Conservation (phyloP, 2,888 invertebrate species). For the Andrena camellia region DNA sequence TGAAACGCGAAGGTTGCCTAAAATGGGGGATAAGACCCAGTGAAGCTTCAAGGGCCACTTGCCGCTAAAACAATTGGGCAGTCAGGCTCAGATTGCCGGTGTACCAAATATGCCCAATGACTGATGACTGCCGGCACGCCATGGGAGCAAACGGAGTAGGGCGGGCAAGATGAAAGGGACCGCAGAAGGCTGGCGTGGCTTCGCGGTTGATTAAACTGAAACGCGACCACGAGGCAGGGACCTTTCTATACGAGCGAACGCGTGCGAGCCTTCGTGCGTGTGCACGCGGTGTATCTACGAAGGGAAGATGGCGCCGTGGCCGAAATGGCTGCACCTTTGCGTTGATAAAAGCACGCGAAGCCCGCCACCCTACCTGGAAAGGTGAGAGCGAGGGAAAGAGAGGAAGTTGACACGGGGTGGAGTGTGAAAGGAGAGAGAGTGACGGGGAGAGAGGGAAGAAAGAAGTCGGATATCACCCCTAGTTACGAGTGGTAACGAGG, state of each 20-base stretch:
- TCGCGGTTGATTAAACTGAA: constrained; percentile 74
- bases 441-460: constrained; percentile 37
- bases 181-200: constrained; percentile 71
- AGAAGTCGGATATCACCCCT: constrained; percentile 81
- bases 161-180: constrained; percentile 64
- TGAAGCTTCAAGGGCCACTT: not conserved
- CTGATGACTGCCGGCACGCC: not conserved
- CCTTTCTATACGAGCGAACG: constrained; percentile 31
- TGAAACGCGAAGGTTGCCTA: too few species aligned
- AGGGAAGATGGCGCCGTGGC: constrained; percentile 74
- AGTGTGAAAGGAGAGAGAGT: constrained; percentile 20
- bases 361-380: constrained; percentile 68
- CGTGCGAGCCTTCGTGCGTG: constrained; percentile 48
- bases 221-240: constrained; percentile 63
- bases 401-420: not conserved
- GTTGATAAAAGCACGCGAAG: constrained; percentile 70
- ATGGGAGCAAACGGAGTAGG: constrained; percentile 22
- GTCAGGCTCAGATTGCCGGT: not conserved
- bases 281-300: constrained; percentile 32
- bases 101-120: constrained; percentile 9
- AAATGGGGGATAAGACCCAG: too few species aligned
- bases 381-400: constrained; percentile 59
- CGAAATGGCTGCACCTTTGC: constrained; percentile 77
- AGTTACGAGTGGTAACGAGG: constrained; percentile 82
- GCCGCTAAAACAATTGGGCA: constrained; percentile 2